Base-by-base conservation (phyloP, 2,888 invertebrate genomes). In the Ligdia adustata region DNA sequence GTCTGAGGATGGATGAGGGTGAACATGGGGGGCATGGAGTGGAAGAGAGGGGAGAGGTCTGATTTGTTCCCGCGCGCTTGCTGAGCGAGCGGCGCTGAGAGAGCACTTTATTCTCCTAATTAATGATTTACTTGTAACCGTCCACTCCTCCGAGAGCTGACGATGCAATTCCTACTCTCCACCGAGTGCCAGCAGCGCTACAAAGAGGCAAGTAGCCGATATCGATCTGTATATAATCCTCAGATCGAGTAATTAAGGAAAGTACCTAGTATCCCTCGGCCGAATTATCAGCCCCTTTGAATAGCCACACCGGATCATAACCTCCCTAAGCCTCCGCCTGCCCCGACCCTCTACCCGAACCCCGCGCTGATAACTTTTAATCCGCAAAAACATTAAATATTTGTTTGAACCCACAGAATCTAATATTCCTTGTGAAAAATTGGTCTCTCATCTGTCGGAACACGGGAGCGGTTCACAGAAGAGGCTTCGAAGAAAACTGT, bases 381-480 rank as follows among this genome's bases (percentile, higher is more conserved):
- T 28, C 42, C 24, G 9, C 13, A 34, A 22, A 34, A 35, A 29
- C 35, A 35, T 35, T 29, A 35, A 43, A 31, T 37, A 37, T 24
- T 44, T 31, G 24, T 24, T 44, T 31, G 16, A 29, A 35, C 12
- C 43, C 37, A 18, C 29, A 37, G 24, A 37, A 44, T 37, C 29
- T 44, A 37, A 44, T 38, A 38, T 38, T 44, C 37, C 38, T 38
- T 44, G 37, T 38, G 24, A 38, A 38, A 44, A 44, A 44, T 32
- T 29, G 26, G 31, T 44, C 29, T 31, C 37, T 37, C 16, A 37
- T 44, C 24, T 26, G 29, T 31, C 43, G 37, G 15, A 31, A 44
- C 35, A 24, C 31, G 43, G 37, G 31, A 24, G 37, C 16, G 12
- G 24, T 22, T 16, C 26, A 22, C 37, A 31, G 31, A 37, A 35